Evolutionary conservation across 1,140 invertebrate species (phyloP).

Genomic region (Diploscapter pachys): DNA sequence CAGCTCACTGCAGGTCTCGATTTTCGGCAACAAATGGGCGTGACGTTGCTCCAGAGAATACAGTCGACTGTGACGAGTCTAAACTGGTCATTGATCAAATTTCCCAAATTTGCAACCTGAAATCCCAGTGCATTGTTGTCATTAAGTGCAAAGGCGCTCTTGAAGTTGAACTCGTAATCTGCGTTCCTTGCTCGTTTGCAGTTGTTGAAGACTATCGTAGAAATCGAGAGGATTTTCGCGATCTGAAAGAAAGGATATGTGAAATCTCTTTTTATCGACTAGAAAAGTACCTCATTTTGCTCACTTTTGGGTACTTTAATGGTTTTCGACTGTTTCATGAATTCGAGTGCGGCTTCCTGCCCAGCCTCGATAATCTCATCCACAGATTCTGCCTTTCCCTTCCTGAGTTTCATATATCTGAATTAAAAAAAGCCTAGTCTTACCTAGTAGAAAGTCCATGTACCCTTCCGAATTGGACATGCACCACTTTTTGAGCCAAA

Average conservation of each 20-base stretch:
- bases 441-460: constrained; percentile 78
- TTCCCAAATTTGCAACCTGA: constrained; percentile 18
- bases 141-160: constrained; percentile 38
- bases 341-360: constrained; percentile 70
- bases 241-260: constrained; percentile 6
- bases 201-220: constrained; percentile 82
- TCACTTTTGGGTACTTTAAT: constrained; percentile 27
- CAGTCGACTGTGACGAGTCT: constrained; percentile 35
- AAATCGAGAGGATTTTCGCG: constrained; percentile 76
- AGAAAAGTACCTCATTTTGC: constrained; percentile 51
- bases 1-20: constrained; percentile 16
- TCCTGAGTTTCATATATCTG: constrained; percentile 61
- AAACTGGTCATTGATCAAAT: neutral
- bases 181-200: constrained; percentile 73
- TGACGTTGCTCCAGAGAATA: constrained; percentile 29
- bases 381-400: constrained; percentile 80
- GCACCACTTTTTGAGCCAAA: constrained; percentile 64
- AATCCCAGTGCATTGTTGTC: constrained; percentile 34
- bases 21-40: constrained; percentile 14
- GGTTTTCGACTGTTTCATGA: constrained; percentile 72
- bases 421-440: too few relatives aligned
- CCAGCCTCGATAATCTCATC: constrained; percentile 84
- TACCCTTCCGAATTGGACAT: constrained; percentile 85
- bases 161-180: constrained; percentile 73
- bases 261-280: neutral